A percentile compares a stretch with the other conserved stretches of the same genome.
phyloP scores from a whole-genome alignment of 2,888 invertebrate species.

The Protodeltote pygarga region DNA sequence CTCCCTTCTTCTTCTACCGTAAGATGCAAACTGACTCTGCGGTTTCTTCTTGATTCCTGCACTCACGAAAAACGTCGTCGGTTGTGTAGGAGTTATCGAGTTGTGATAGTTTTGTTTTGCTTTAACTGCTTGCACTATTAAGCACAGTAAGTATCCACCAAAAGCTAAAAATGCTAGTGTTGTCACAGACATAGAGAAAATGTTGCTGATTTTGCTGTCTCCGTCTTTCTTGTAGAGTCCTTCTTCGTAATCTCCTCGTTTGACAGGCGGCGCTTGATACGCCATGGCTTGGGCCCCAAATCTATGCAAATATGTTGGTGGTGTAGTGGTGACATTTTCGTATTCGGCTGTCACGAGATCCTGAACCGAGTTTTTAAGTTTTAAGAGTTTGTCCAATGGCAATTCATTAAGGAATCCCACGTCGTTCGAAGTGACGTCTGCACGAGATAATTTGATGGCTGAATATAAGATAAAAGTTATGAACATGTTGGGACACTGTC shows the following conservation, averaged over 20 bases:
- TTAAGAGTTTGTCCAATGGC: constrained; percentile 89
- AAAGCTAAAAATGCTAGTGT: constrained; percentile 94
- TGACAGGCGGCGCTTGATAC: constrained; percentile 68
- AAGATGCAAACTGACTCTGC: constrained; percentile 72
- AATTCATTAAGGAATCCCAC: constrained; percentile 89
- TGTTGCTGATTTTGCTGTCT: constrained; percentile 89
- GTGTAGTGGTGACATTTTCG: constrained; percentile 61
- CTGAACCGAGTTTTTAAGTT: constrained; percentile 83
- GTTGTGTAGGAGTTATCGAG: constrained; percentile 64
- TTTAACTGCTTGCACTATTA: constrained; percentile 92
- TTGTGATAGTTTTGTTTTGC: constrained; percentile 83
- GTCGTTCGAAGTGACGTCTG: constrained; percentile 65
- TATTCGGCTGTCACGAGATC: constrained; percentile 63
- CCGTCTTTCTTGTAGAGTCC: constrained; percentile 77
- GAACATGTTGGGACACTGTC: constrained; percentile 62
- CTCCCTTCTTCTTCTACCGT: constrained; percentile 69
- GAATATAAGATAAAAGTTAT: constrained; percentile 48
- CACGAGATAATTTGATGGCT: constrained; percentile 47
- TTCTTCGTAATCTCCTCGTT: constrained; percentile 81
- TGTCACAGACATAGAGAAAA: constrained; percentile 93
- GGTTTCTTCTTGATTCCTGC: constrained; percentile 80
- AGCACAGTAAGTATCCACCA: constrained; percentile 93
- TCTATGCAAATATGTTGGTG: constrained; percentile 61
- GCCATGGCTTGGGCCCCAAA: constrained; percentile 81
- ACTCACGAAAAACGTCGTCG: constrained; percentile 72